phyloP scores from a whole-genome alignment of 2,888 invertebrate genomes.

The Gari tellinella region DNA sequence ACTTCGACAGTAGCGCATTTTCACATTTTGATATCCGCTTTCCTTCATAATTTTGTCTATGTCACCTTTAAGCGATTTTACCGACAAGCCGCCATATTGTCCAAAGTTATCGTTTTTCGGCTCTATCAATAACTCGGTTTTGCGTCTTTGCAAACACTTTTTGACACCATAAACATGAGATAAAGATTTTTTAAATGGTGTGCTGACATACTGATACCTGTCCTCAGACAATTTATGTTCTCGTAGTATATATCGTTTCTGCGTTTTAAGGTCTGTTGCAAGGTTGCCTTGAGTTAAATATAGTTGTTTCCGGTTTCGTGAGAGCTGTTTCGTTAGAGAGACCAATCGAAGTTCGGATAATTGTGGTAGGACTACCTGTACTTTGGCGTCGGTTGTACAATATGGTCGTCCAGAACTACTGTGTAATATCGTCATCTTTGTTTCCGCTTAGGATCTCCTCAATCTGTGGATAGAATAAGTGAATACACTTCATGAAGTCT shows the following conservation, averaged over 20 bases:
- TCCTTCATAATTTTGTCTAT: constrained; percentile 56
- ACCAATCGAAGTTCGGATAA: constrained; percentile 61
- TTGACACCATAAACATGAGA: constrained; percentile 59
- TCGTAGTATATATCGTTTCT: constrained; percentile 45
- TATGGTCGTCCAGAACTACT: constrained; percentile 59
- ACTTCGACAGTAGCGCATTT: constrained; percentile 43
- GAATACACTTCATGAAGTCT: too few relatives aligned
- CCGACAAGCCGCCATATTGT: constrained; percentile 60
- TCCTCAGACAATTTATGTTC: constrained; percentile 60
- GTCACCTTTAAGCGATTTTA: constrained; percentile 57
- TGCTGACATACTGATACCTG: constrained; percentile 40
- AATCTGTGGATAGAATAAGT: too few relatives aligned
- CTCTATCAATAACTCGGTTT: constrained; percentile 57
- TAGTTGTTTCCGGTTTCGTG: constrained; percentile 58
- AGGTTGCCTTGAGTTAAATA: constrained; percentile 63
- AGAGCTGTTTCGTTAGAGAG: constrained; percentile 59
- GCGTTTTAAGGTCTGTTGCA: constrained; percentile 39
- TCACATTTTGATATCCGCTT: constrained; percentile 49
- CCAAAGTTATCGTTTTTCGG: constrained; percentile 49
- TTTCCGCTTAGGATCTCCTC: too few relatives aligned
- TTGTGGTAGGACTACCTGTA: constrained; percentile 60
- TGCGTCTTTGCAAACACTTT: constrained; percentile 59
- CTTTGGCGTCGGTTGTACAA: constrained; percentile 57
- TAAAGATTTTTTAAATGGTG: constrained; percentile 58
- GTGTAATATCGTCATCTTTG: constrained; percentile 52